Base-by-base conservation (phyloP, 2,113 vertebrate genomes). In the Notarius quadriscutis region DNA sequence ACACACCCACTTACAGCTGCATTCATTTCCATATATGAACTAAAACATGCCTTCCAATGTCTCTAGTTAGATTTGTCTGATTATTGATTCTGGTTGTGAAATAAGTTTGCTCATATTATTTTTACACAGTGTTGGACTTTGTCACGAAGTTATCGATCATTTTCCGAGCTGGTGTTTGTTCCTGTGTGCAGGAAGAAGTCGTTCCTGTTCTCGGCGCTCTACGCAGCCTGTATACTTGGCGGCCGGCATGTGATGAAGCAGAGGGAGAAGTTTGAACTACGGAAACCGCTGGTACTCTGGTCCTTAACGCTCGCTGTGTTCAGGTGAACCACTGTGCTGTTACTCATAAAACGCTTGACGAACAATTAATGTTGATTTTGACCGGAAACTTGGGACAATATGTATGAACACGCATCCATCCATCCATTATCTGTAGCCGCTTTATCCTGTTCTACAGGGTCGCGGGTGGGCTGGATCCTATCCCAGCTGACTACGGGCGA, bases 221-320 rank as follows among this genome's bases (percentile, higher is more conserved):
- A 99, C 0, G 98, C 96, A 90, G 98, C 98, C 93, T 98, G 96
- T 88, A 98, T 99, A 94, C 97, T 99, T 69, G 98, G 98, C 4
- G 98, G 98, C 20, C 96, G 97, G 86, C 97, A 97, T 95, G 93
- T 99, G 88, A 99, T 99, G 98, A 99, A 99, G 92, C 99, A 98
- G 90, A 95, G 98, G 91, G 98, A 98, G 69, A 99, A 99, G 94
- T 99, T 99, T 95, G 98, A 99, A 84, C 91, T 99, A 95, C 96
- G 98, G 93, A 99, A 99, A 92, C 98, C 98, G 0, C 92, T 99
- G 91, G 97, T 99, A 90, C 94, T 99, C n/a, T 99, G 98, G 98
- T 99, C 98, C 1, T 95, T 99, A 92, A 98, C 97, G 18, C 98
- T 99, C 11, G 98, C 98, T 0, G 96, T 97, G 80, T 99, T 99